Percentiles rank a stretch among this genome's conserved stretches.
These are phyloP conservation scores for Sinotaia quadrata DNA, from an alignment of 2,888 invertebrate species.

Conservation along the genomic window DNA sequence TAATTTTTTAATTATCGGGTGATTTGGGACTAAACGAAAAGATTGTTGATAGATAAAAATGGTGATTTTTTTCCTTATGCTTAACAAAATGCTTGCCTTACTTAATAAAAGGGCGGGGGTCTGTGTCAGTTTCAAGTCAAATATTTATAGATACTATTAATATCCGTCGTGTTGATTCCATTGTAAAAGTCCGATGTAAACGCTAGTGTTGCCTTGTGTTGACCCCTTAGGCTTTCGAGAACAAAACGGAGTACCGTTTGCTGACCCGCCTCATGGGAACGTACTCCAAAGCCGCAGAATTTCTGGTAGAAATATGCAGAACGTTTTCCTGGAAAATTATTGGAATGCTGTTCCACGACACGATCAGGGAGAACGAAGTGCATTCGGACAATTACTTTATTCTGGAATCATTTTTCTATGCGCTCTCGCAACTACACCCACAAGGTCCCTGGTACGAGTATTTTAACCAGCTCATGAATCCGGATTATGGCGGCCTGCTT, in stretches of 20 bases:
- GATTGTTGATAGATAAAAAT: no score
- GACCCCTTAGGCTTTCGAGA: constrained; percentile 48
- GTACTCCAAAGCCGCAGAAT: constrained; percentile 57
- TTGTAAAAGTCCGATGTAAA: no score
- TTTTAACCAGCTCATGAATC: constrained; percentile 31
- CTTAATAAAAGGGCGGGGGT: no score
- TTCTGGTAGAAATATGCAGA: constrained; percentile 40
- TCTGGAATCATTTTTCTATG: constrained; percentile 79
- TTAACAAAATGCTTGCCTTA: no score
- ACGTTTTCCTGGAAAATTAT: constrained; percentile 50
- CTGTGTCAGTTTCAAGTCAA: no score
- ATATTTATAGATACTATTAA: no score
- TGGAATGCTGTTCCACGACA: constrained; percentile 51
- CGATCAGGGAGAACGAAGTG: constrained; percentile 28
- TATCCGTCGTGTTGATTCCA: background rate
- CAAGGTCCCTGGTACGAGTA: constrained; percentile 34
- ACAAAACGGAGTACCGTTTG: constrained; percentile 78
- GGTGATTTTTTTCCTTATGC: no score
- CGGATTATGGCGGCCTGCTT: constrained; percentile 25
- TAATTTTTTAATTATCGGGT: no score
- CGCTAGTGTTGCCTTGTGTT: background rate
- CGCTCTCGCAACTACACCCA: constrained; percentile 70
- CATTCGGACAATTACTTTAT: constrained; percentile 80
- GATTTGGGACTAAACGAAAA: no score
- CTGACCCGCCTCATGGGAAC: constrained; percentile 76